Conservation (phyloP, 2,113 vertebrate species). For the Myrmecophaga tridactyla region DNA sequence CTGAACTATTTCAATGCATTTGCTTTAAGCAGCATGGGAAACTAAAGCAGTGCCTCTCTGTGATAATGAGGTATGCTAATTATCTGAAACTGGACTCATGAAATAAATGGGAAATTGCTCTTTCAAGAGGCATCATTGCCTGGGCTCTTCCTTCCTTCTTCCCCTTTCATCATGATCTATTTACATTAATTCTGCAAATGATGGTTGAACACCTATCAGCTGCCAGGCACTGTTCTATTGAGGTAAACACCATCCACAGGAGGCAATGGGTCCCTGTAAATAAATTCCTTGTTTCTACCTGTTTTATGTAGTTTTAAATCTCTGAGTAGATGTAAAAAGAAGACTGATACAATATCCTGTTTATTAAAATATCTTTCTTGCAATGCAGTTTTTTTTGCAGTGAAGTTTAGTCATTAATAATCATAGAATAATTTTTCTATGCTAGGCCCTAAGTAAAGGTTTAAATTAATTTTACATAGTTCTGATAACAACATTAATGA, state of each 20-base stretch:
- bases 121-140: no score
- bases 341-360: neutral
- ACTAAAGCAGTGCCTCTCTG: no score
- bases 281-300: neutral
- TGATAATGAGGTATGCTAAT: no score
- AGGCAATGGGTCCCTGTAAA: neutral
- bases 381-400: no score
- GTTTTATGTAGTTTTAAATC: neutral
- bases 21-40: no score
- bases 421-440: slow-evolving; percentile 17
- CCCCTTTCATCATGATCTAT: no score
- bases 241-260: neutral
- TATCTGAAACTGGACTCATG: no score
- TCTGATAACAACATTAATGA: neutral
- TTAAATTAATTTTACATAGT: neutral
- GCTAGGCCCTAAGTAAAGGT: neutral
- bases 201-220: neutral
- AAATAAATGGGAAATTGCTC: no score
- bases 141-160: no score
- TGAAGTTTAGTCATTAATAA: no score
- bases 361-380: neutral
- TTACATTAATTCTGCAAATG: neutral
- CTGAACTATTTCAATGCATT: no score
- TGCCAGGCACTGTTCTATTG: neutral
- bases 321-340: slow-evolving; percentile 17